Evolutionary conservation across 2,113 vertebrate species (phyloP).

Genomic region (Stercorarius parasiticus): DNA sequence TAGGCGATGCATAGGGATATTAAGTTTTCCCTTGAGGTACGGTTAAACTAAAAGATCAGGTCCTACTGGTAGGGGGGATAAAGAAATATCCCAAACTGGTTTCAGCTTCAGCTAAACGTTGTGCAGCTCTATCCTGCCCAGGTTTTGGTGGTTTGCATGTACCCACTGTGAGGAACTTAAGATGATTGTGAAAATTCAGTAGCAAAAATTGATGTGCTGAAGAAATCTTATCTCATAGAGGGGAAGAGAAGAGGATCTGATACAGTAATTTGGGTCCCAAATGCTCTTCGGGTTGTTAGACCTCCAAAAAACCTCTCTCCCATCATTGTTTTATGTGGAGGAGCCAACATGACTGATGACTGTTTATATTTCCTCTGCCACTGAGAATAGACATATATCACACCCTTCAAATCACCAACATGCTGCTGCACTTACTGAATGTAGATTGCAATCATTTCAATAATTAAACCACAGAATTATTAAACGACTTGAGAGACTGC

Average conservation of each 20-base stretch:
- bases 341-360: background rate
- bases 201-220: background rate
- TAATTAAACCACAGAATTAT: slow-evolving; percentile 34
- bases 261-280: background rate
- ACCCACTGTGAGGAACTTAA: background rate
- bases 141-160: background rate
- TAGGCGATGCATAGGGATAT: fast-evolving
- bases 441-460: background rate
- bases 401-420: background rate
- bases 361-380: background rate
- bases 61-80: background rate
- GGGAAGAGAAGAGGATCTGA: background rate
- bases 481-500: background rate
- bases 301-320: background rate
- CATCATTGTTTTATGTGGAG: background rate
- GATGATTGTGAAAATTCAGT: background rate
- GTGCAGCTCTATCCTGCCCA: background rate
- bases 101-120: background rate
- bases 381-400: background rate
- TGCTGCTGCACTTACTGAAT: background rate
- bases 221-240: background rate
- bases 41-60: background rate
- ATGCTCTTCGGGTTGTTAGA: background rate
- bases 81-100: background rate
- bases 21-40: background rate